Conservation (phyloP, 1,140 invertebrate species). For the Tenebrio molitor region DNA sequence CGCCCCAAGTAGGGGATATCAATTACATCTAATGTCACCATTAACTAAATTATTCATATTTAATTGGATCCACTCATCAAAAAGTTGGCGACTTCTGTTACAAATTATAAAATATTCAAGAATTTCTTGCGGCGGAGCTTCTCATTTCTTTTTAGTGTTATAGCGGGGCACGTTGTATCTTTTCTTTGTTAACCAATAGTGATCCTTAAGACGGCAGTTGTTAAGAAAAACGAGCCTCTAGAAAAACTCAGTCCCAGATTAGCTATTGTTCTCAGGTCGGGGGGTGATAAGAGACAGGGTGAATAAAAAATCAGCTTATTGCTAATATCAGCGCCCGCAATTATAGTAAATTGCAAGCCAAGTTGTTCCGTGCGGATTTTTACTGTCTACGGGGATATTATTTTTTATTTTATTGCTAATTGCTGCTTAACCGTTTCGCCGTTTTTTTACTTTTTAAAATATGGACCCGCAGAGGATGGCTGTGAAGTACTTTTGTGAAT, state of each 20-base stretch:
- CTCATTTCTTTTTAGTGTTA: conserved; percentile 66
- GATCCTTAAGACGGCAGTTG: conserved; percentile 48
- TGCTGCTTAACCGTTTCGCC: conserved; percentile 55
- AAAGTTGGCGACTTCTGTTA: conserved; percentile 64
- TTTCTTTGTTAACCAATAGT: conserved; percentile 52
- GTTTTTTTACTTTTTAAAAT: conserved; percentile 32
- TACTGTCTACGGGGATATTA: conserved; percentile 59
- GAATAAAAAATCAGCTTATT: conserved; percentile 68
- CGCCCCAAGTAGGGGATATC: conserved; percentile 59
- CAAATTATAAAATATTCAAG: conserved; percentile 66
- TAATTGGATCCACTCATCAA: conserved; percentile 65
- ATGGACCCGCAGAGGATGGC: neutral
- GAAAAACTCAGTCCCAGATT: conserved; percentile 58
- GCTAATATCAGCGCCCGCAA: conserved; percentile 66
- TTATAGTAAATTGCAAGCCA: conserved; percentile 62
- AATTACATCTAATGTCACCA: conserved; percentile 64
- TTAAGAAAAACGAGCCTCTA: conserved; percentile 46
- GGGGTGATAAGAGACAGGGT: conserved; percentile 65
- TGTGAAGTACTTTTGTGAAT: neutral
- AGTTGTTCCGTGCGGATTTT: conserved; percentile 57
- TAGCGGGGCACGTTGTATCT: conserved; percentile 61
- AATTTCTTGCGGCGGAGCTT: conserved; percentile 59
- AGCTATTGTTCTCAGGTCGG: conserved; percentile 63
- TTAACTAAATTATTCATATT: conserved; percentile 66
- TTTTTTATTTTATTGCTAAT: conserved; percentile 66